Percentiles rank a stretch among this genome's conserved stretches.
Conservation (phyloP, 1,140 invertebrate species). For the Zelostemma sp. region DNA sequence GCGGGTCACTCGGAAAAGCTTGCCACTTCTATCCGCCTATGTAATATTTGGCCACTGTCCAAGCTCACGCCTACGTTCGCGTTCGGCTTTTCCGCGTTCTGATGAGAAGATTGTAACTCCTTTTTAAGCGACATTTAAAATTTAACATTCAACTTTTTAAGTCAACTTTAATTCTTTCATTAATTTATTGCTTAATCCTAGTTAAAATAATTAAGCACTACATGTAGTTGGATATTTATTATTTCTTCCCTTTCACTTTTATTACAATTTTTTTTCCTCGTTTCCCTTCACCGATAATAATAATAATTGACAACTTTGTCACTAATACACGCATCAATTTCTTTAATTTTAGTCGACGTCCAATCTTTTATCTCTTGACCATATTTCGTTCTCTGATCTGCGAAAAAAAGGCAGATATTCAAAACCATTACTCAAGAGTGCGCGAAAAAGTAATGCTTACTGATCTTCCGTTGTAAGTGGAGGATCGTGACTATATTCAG, state of each 20-base stretch:
- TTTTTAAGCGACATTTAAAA: too few relatives aligned
- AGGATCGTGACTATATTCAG: conserved; percentile 52
- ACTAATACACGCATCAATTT: conserved; percentile 7
- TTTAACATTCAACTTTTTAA: too few relatives aligned
- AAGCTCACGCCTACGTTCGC: conserved; percentile 4
- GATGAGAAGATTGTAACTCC: too few relatives aligned
- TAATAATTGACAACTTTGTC: neutral
- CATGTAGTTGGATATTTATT: neutral
- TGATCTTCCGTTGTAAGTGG: conserved; percentile 39
- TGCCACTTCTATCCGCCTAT: neutral
- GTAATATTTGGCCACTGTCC: conserved; percentile 10
- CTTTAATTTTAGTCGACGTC: neutral
- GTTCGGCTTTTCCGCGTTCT: conserved; percentile 6
- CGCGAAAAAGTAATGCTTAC: conserved; percentile 40
- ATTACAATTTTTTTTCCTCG: conserved; percentile 13
- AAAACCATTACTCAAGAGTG: neutral
- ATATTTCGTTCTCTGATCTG: conserved; percentile 56
- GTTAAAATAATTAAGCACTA: too few relatives aligned
- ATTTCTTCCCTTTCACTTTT: neutral
- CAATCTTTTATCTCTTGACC: conserved; percentile 50
- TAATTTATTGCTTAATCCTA: too few relatives aligned
- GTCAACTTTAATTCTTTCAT: too few relatives aligned
- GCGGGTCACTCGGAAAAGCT: conserved; percentile 16
- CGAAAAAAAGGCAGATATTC: conserved; percentile 15
- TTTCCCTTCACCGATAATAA: conserved; percentile 45